Evolutionary conservation across 2,797 vertebrate genomes (phyloP).

Genomic region (Sebastes trivittatus): DNA sequence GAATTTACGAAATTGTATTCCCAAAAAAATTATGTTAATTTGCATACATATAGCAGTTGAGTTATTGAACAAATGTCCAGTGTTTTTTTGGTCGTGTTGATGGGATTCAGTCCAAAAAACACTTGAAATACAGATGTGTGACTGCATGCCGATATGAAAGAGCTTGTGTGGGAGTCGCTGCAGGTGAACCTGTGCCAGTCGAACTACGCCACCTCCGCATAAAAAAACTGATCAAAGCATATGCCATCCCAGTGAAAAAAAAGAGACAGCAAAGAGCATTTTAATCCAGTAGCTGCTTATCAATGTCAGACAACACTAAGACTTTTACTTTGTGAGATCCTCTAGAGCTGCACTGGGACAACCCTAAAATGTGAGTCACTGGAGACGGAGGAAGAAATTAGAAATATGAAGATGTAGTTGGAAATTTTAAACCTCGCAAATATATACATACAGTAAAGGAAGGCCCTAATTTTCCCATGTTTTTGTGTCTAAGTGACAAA

Average conservation of each 20-base stretch:
- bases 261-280: constrained; percentile 1
- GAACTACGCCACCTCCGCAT: constrained; percentile 26
- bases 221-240: constrained; percentile 37
- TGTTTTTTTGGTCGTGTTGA: neutral
- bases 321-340: neutral
- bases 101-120: neutral
- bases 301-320: constrained; percentile 26
- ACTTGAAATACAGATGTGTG: constrained; percentile 20
- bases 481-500: neutral
- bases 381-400: neutral
- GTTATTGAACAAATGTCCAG: neutral
- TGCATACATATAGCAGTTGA: neutral
- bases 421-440: neutral
- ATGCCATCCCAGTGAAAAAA: neutral
- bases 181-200: constrained; percentile 41
- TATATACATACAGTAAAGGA: neutral
- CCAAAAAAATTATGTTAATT: neutral
- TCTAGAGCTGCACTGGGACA: constrained; percentile 1
- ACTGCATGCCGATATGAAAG: neutral
- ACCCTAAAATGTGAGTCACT: neutral
- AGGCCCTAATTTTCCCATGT: neutral
- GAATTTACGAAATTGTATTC: neutral
- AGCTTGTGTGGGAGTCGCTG: constrained; percentile 29
- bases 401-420: neutral
- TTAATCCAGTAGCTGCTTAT: constrained; percentile 30